These are phyloP conservation scores for Exaiptasia diaphana DNA, from an alignment of 64 coral and sea anemone species.

Conservation along the genomic window DNA sequence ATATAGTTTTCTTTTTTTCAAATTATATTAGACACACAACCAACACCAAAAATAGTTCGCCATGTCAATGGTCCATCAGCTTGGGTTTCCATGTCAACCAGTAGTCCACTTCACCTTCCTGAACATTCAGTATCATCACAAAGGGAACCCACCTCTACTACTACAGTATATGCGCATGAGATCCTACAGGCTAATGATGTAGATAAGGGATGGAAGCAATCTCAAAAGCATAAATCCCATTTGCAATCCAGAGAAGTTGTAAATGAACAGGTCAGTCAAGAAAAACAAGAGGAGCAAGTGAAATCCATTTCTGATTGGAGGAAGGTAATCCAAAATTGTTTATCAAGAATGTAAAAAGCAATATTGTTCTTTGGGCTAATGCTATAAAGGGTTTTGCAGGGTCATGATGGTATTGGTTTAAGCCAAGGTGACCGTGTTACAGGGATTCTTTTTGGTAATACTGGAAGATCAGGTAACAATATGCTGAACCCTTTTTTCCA, in stretches of 20 bases:
- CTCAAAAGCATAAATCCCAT: not conserved
- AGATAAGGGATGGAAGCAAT: not conserved
- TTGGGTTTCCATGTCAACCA: slow-evolving; percentile 57
- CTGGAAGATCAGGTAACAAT: not conserved
- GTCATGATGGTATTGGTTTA: not conserved
- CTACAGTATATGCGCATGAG: not conserved
- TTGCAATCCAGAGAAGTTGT: not conserved
- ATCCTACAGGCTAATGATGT: not conserved
- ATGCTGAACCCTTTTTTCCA: no score
- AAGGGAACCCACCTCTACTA: not conserved
- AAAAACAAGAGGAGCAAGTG: not conserved
- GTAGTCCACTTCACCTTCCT: not conserved
- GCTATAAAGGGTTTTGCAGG: not conserved
- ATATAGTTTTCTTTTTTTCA: not conserved
- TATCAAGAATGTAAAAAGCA: not conserved
- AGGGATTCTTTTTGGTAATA: not conserved
- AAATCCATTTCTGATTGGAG: not conserved
- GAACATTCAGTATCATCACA: not conserved
- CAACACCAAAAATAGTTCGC: slow-evolving; percentile 49
- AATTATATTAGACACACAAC: no score
- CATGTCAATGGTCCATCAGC: slow-evolving; percentile 69
- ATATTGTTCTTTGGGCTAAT: not conserved
- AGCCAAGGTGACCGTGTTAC: slow-evolving; percentile 16
- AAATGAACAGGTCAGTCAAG: not conserved
- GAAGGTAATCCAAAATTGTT: slow-evolving; percentile 6